Evolutionary conservation across 2,113 vertebrate genomes (phyloP), one percentile per base, ranked within the genome.

Genomic region (Pagrus major): DNA sequence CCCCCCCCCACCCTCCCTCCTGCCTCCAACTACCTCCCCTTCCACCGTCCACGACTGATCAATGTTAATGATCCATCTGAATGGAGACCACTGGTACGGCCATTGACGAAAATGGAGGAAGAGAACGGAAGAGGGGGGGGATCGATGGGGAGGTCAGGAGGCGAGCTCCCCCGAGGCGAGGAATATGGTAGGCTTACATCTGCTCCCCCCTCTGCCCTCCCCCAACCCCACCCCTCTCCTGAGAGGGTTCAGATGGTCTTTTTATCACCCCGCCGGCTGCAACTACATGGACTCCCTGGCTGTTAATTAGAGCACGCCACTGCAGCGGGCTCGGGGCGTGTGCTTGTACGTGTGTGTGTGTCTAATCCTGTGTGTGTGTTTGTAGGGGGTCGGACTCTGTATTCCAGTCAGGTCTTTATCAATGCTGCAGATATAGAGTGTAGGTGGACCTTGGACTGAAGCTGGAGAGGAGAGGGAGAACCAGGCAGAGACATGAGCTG

Each of bases 191-290:
- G 81, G 58, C 66, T 78, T 86, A 92, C 92, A 93, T 91, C 89
- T 91, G 90, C 89, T 88, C 63, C 87, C n/a, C 82, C 73, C 74
- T 54, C 78, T 75, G 51, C 80, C 82, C 82, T 63, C 71, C 76
- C 68, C 33, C 71, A 63, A 83, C 75, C 81, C 54, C 71, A 41
- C 78, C 56, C 54, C 81, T 83, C 89, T 81, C 88, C 60, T 80
- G 88, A 81, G 91, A 92, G 80, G 84, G 88, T 90, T 92, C 90
- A 91, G 83, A 92, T 90, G 92, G 86, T 84, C 83, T 94, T 93
- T 94, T 93, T 91, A 93, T 92, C 89, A 89, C 82, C 80, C 85
- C 31, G 66, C 67, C 2, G 69, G 89, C 89, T 83, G 73, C 68
- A 29, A 60, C 76, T 89, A 91, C 87, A 92, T 70, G 70, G 72